Evolutionary conservation across 2,888 invertebrate genomes (phyloP).

Genomic region (Troides oblongomaculatus): DNA sequence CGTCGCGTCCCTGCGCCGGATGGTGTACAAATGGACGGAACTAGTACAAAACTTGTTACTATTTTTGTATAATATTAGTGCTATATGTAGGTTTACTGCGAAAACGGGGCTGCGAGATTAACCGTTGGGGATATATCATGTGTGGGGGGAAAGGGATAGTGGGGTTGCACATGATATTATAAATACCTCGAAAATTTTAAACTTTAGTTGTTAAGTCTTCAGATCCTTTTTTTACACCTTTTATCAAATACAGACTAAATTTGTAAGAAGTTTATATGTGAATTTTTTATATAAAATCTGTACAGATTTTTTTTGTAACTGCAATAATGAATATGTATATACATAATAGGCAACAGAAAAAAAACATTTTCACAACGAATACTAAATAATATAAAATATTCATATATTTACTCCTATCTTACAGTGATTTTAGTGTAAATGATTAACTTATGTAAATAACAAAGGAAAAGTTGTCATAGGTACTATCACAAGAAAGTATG

Average conservation of each 20-base stretch:
- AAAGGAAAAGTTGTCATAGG: no score
- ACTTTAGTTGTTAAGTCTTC: constrained; percentile 19
- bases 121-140: constrained; percentile 43
- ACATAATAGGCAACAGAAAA: constrained; percentile 1
- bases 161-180: constrained; percentile 6
- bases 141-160: neutral
- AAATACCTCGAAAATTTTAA: constrained; percentile 21
- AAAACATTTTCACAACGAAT: constrained; percentile 23
- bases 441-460: no score
- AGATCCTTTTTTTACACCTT: constrained; percentile 11
- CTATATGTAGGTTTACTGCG: constrained; percentile 70
- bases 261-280: constrained; percentile 12
- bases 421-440: no score
- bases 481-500: no score
- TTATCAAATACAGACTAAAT: constrained; percentile 36
- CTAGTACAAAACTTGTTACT: constrained; percentile 79
- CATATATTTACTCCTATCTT: constrained; percentile 2
- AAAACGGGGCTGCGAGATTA: constrained; percentile 46
- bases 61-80: constrained; percentile 76
- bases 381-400: neutral
- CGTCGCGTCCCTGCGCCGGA: constrained; percentile 61
- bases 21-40: constrained; percentile 74
- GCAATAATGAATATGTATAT: neutral
- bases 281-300: constrained; percentile 1
- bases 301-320: neutral